These are phyloP conservation scores for Cheilosia variabilis DNA, from an alignment of 2,888 invertebrate species.

Conservation along the genomic window DNA sequence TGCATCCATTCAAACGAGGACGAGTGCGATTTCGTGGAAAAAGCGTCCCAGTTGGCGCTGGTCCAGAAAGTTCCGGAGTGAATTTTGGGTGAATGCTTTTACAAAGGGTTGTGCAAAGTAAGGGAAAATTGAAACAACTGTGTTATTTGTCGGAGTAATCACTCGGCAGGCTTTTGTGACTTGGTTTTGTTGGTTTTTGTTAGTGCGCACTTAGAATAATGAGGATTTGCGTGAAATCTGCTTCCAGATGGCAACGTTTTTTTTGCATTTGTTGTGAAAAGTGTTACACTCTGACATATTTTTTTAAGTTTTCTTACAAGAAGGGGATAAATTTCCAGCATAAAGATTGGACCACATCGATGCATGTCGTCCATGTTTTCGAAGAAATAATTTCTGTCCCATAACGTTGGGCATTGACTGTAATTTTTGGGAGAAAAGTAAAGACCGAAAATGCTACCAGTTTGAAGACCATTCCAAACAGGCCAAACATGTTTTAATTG, in stretches of 20 bases:
- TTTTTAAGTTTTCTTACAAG: neutral
- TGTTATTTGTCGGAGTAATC: constrained; percentile 13
- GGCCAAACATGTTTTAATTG: no score
- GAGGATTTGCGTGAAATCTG: neutral
- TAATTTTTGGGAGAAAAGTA: no score
- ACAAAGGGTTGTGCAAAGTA: constrained; percentile 19
- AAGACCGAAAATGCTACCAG: no score
- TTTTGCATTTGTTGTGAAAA: neutral
- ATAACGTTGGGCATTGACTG: neutral
- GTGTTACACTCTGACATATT: neutral
- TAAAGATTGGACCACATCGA: neutral
- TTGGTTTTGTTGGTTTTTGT: neutral
- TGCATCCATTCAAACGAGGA: constrained; percentile 30
- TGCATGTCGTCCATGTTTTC: no score
- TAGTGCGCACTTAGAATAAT: neutral
- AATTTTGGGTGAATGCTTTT: constrained; percentile 41
- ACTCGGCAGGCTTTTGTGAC: neutral
- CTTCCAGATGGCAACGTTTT: neutral
- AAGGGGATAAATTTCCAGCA: neutral
- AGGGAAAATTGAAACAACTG: constrained; percentile 47
- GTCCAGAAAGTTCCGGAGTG: constrained; percentile 57
- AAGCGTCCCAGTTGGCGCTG: constrained; percentile 65
- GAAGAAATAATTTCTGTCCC: neutral
- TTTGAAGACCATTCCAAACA: no score
- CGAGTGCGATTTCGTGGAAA: constrained; percentile 48